phyloP scores from a whole-genome alignment of 2,888 invertebrate genomes.

The Cephus runcator region DNA sequence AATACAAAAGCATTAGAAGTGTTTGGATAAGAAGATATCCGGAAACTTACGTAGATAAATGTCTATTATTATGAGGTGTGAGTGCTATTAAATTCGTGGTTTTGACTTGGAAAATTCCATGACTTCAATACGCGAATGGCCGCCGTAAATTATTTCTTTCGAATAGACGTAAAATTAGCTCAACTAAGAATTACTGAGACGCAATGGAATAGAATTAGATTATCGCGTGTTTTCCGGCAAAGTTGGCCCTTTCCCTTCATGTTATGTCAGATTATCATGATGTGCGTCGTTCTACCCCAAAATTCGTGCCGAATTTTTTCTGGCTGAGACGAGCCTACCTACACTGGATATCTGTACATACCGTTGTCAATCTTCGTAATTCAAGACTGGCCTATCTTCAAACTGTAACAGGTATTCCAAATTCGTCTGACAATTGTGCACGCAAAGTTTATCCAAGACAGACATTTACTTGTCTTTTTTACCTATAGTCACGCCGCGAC shows the following conservation, averaged over 20 bases:
- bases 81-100: neutral
- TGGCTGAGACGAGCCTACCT: neutral
- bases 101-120: neutral
- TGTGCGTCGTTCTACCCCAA: neutral
- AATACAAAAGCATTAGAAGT: neutral
- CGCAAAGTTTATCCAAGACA: neutral
- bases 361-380: neutral
- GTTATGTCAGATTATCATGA: neutral
- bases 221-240: neutral
- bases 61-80: neutral
- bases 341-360: neutral
- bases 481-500: neutral
- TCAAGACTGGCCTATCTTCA: neutral
- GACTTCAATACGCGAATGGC: neutral
- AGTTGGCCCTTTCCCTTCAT: neutral
- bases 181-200: neutral
- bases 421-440: neutral
- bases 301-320: neutral
- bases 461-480: neutral
- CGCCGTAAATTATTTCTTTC: neutral
- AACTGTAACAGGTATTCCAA: neutral
- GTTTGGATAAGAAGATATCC: neutral
- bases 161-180: neutral
- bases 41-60: neutral
- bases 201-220: neutral